Conservation (phyloP, 2,888 invertebrate species). For the Agrotis exclamationis region DNA sequence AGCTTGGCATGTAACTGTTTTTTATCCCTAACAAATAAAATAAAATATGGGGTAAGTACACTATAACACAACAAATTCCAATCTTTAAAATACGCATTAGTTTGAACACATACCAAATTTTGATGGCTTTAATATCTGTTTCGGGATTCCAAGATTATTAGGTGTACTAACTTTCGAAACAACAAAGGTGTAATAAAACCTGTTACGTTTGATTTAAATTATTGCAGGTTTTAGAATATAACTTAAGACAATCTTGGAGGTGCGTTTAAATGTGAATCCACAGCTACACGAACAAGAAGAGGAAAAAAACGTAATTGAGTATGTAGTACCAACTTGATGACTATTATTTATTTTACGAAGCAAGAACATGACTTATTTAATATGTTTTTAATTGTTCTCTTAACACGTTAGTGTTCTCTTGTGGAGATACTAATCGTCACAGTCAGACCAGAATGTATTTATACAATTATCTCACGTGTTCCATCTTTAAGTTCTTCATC, state of each 20-base stretch:
- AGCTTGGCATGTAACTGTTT: too few relatives aligned
- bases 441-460: neutral
- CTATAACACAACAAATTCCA: too few relatives aligned
- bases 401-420: neutral
- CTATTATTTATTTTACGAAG: neutral
- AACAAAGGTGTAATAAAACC: neutral
- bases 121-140: neutral
- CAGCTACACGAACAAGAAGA: neutral
- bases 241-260: neutral
- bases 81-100: too few relatives aligned
- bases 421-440: slow-evolving; percentile 13
- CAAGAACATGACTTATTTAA: neutral
- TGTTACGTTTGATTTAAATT: neutral
- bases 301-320: neutral
- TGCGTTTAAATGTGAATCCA: neutral
- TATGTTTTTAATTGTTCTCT: slow-evolving; percentile 4
- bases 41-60: too few relatives aligned
- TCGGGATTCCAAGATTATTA: neutral
- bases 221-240: neutral
- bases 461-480: slow-evolving; percentile 7
- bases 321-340: neutral
- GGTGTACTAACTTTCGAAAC: neutral
- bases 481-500: neutral
- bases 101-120: too few relatives aligned
- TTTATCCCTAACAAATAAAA: too few relatives aligned